Evolutionary conservation across 1,140 invertebrate species (phyloP), one percentile per base, ranked within the genome.

Genomic region (Drosophila sechellia): DNA sequence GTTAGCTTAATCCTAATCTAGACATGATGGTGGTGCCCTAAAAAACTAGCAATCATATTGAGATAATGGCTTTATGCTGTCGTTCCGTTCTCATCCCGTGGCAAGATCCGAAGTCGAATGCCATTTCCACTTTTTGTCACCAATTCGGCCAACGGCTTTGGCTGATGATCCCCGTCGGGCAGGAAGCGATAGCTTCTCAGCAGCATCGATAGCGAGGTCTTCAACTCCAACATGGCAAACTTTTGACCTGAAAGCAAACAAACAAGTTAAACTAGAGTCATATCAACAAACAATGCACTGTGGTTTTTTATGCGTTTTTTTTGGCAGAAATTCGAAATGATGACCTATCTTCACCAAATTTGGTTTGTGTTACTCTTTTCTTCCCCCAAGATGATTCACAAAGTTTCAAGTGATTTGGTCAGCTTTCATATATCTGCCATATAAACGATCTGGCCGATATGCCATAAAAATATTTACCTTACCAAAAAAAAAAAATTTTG

Each of bases 141-240:
- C 27, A 92, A 60, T 58, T 93, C 93, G 15, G 90, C 84, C 39
- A 90, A 49, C 0, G 90, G 71, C 17, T 71, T 55, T 0, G 92
- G 79, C 25, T 72, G 65, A 53, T 90, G 84, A 11, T 73, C 65
- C 13, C 66, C 81, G 10, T 66, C 89, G 0, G 92, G 90, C 73
- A 92, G 50, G 35, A 93, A 69, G 63, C 91, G 90, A 75, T 83
- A 93, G 27, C 83, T 86, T 4, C 93, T 72, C 40, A 93, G 54
- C 1, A 93, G 57, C 56, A 91, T 90, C 0, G 92, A 92, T 4
- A 93, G 53, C 0, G 92, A 72, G 15, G 79, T 90, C 77, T 93
- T 93, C n/a, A 93, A 71, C 60, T 93, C 92, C 46, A 93, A 75
- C 77, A 93, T 92, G 20, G 93, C 93, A 55, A 92, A 93, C 60